A percentile compares a stretch with the other conserved stretches of the same genome.
phyloP scores from a whole-genome alignment of 2,113 vertebrate species.

The Podarcis muralis region DNA sequence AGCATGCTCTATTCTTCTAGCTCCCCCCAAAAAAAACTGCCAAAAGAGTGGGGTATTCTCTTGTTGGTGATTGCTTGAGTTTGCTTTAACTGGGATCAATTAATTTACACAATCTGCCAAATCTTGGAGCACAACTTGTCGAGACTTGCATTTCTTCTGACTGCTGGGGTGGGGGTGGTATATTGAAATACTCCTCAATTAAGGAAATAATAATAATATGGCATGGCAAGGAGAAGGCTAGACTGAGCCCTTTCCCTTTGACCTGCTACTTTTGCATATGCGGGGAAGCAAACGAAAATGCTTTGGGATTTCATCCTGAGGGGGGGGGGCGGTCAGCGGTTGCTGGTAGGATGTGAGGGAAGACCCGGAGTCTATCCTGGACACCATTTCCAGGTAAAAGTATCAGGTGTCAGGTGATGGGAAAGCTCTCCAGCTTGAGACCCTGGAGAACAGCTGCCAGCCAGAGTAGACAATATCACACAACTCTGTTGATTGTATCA shows the following conservation, averaged over 20 bases:
- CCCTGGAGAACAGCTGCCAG: background rate
- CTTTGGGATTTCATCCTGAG: background rate
- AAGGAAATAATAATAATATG: background rate
- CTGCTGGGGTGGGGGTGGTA: background rate
- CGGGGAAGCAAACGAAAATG: background rate
- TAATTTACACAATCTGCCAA: background rate
- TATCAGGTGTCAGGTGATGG: background rate
- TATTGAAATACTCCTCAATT: background rate
- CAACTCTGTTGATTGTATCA: too few species aligned
- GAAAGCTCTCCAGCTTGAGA: background rate
- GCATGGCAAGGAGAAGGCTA: background rate
- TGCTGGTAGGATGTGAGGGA: background rate
- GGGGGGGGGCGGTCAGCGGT: background rate
- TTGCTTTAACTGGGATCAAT: background rate
- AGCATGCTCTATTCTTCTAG: background rate
- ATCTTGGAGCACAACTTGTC: background rate
- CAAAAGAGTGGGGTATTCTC: background rate
- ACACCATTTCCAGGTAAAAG: background rate
- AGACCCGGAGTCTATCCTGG: background rate
- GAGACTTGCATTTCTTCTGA: background rate
- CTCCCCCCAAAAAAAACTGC: background rate
- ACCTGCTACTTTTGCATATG: background rate
- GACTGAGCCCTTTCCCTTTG: background rate
- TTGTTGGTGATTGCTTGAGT: background rate
- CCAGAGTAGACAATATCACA: background rate